Percentiles rank a stretch among this genome's conserved stretches.
phyloP scores from a whole-genome alignment of 2,888 invertebrate genomes.

The Lasioglossum vierecki region DNA sequence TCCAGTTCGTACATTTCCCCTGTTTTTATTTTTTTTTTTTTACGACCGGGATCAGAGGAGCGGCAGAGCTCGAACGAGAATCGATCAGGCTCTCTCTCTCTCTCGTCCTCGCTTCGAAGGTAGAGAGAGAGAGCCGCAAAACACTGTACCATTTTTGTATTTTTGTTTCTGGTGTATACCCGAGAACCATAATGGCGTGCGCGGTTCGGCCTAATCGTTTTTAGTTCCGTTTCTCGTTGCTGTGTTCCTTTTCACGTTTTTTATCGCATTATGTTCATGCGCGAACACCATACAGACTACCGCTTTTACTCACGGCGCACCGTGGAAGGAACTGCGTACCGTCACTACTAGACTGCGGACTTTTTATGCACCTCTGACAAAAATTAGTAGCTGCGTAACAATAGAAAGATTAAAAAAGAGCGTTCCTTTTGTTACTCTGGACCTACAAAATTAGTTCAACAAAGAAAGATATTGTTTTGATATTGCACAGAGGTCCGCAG shows the following conservation, averaged over 20 bases:
- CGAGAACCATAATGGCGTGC: neutral
- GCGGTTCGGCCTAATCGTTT: constrained; percentile 12
- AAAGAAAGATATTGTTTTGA: neutral
- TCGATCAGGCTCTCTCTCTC: neutral
- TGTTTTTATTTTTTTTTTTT: constrained; percentile 28
- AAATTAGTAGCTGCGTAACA: neutral
- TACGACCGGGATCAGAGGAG: neutral
- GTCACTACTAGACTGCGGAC: neutral
- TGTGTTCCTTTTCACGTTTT: neutral
- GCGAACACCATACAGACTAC: neutral
- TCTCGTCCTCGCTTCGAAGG: neutral
- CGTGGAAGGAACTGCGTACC: neutral
- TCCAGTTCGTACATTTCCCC: constrained; percentile 75
- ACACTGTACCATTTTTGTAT: constrained; percentile 20
- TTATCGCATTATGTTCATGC: neutral
- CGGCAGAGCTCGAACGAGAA: neutral
- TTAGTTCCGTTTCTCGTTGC: neutral
- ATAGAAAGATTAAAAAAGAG: neutral
- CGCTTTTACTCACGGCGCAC: neutral
- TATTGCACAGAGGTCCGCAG: neutral
- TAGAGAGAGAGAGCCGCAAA: neutral
- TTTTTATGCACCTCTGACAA: neutral
- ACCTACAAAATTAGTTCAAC: neutral
- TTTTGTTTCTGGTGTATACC: constrained; percentile 18
- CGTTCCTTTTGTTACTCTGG: neutral